Conservation (phyloP, 2,113 vertebrate species). For the Galbula dea region DNA sequence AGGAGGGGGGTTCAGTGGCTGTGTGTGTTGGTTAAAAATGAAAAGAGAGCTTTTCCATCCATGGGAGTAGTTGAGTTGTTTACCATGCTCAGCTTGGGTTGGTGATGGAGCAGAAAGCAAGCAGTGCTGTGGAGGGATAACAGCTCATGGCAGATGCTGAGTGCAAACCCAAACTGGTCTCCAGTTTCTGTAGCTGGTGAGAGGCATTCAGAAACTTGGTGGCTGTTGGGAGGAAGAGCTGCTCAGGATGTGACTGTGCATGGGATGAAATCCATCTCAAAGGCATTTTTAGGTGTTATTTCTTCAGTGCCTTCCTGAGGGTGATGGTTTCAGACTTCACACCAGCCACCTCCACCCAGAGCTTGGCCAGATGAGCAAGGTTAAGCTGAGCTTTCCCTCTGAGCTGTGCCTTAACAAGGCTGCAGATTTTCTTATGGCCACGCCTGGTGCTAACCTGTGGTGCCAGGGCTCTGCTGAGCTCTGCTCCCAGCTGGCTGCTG, state of each 20-base stretch:
- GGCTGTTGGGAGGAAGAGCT: neutral
- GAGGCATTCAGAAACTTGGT: fast-evolving
- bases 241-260: fast-evolving
- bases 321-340: neutral
- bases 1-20: neutral
- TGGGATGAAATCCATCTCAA: neutral
- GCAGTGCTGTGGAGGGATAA: neutral
- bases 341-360: neutral
- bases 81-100: fast-evolving
- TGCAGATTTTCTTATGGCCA: too few species aligned
- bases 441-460: too few species aligned
- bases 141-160: neutral
- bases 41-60: neutral
- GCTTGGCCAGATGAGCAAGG: neutral
- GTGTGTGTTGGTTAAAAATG: neutral
- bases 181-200: fast-evolving
- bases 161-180: neutral
- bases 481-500: too few species aligned
- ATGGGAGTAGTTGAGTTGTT: neutral
- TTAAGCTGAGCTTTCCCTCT: too few species aligned
- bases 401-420: too few species aligned
- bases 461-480: too few species aligned
- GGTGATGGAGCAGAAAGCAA: neutral
- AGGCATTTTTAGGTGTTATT: neutral
- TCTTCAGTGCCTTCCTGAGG: neutral